Evolutionary conservation across 2,797 vertebrate genomes (phyloP).

Genomic region (Tragopan temminckii): DNA sequence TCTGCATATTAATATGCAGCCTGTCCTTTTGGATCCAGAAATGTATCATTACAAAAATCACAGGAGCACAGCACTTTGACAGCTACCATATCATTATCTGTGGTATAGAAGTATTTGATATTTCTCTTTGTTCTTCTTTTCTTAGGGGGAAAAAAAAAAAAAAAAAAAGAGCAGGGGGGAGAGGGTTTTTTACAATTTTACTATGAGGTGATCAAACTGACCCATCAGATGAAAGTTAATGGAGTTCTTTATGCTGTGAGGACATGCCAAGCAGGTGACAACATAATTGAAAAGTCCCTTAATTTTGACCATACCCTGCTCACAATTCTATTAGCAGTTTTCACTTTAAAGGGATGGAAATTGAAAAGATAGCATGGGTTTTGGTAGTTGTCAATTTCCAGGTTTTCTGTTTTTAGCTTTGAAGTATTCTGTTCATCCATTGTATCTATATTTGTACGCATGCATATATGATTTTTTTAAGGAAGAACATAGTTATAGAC

Average conservation of each 20-base stretch:
- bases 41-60: constrained; percentile 42
- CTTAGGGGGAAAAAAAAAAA: background rate
- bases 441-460: background rate
- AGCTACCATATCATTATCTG: constrained; percentile 42
- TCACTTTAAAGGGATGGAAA: background rate
- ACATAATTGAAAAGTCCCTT: background rate
- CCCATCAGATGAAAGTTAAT: background rate
- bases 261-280: background rate
- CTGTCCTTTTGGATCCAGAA: constrained; percentile 36
- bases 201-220: background rate
- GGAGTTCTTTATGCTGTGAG: background rate
- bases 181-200: background rate
- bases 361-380: background rate
- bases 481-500: background rate
- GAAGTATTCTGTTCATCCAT: background rate
- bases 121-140: background rate
- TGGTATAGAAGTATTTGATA: background rate
- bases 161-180: too few relatives aligned
- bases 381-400: background rate
- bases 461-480: background rate
- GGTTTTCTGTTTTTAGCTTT: background rate
- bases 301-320: background rate
- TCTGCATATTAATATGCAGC: background rate
- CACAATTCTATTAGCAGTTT: background rate
- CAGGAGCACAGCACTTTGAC: constrained; percentile 5